A percentile compares a stretch with the other conserved stretches of the same genome.
phyloP scores from a whole-genome alignment of 2,797 vertebrate genomes.

The Neostethus bicornis region DNA sequence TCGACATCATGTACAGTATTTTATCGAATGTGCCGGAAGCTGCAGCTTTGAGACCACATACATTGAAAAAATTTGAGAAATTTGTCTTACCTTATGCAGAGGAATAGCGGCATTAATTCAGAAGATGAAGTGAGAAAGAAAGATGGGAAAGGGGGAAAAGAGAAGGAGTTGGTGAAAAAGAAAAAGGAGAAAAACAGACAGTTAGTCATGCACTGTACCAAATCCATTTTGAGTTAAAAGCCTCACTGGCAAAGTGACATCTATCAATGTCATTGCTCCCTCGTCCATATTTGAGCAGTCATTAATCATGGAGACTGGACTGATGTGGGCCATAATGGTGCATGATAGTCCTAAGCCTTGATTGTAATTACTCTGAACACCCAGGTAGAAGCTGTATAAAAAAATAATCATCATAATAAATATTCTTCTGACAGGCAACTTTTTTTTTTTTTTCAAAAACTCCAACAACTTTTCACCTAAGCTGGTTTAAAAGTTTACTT shows the following conservation, averaged over 20 bases:
- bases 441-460: constrained; percentile 46
- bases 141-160: constrained; percentile 12
- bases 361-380: constrained; percentile 63
- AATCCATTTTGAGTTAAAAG: constrained; percentile 64
- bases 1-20: too few species aligned
- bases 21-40: not conserved
- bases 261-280: constrained; percentile 67
- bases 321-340: constrained; percentile 58
- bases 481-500: constrained; percentile 7
- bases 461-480: constrained; percentile 16
- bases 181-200: constrained; percentile 30
- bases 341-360: constrained; percentile 37
- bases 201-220: constrained; percentile 53
- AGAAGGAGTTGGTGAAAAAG: constrained; percentile 13
- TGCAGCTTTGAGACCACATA: not conserved
- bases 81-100: constrained; percentile 58
- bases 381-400: constrained; percentile 16
- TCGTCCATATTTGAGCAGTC: constrained; percentile 60
- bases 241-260: constrained; percentile 64
- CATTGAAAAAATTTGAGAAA: constrained; percentile 8
- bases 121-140: not conserved
- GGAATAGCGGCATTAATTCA: constrained; percentile 18
- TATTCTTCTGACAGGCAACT: constrained; percentile 14
- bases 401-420: constrained; percentile 33
- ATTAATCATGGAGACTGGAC: constrained; percentile 67